These are phyloP conservation scores for Lordiphosa mommai DNA, from an alignment of 1,140 invertebrate genomes.

Conservation along the genomic window DNA sequence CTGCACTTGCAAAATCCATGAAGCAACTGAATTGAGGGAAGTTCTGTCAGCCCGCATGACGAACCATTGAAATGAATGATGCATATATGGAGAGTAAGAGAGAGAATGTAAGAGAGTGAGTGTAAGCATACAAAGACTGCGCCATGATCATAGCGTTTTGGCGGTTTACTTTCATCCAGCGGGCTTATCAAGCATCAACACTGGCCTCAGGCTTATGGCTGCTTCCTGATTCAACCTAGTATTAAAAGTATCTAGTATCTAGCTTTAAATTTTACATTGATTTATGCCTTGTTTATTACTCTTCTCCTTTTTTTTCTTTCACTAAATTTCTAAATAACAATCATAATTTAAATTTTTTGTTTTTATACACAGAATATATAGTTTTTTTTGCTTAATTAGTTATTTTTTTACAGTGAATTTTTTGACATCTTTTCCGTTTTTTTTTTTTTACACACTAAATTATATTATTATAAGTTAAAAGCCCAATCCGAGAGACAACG, in stretches of 20 bases:
- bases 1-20: slow-evolving; percentile 10
- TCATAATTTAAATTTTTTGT: slow-evolving; percentile 42
- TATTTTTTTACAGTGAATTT: slow-evolving; percentile 55
- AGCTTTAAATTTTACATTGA: too few relatives aligned
- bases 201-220: neutral
- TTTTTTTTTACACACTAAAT: slow-evolving; percentile 40
- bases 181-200: too few relatives aligned
- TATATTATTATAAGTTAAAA: slow-evolving; percentile 35
- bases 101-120: neutral
- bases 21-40: slow-evolving; percentile 16
- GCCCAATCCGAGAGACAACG: slow-evolving; percentile 9
- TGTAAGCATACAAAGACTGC: too few relatives aligned
- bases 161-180: too few relatives aligned
- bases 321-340: slow-evolving; percentile 58
- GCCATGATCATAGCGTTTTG: too few relatives aligned
- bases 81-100: slow-evolving; percentile 1
- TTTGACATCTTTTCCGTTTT: slow-evolving; percentile 27
- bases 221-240: neutral
- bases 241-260: too few relatives aligned
- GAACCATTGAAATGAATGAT: slow-evolving; percentile 16
- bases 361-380: slow-evolving; percentile 61
- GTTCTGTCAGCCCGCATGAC: slow-evolving; percentile 19
- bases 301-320: slow-evolving; percentile 20
- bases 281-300: slow-evolving; percentile 2
- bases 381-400: slow-evolving; percentile 55